Evolutionary conservation across 2,888 invertebrate genomes (phyloP), one percentile per base, ranked within the genome.

Genomic region (Mystacides longicornis): DNA sequence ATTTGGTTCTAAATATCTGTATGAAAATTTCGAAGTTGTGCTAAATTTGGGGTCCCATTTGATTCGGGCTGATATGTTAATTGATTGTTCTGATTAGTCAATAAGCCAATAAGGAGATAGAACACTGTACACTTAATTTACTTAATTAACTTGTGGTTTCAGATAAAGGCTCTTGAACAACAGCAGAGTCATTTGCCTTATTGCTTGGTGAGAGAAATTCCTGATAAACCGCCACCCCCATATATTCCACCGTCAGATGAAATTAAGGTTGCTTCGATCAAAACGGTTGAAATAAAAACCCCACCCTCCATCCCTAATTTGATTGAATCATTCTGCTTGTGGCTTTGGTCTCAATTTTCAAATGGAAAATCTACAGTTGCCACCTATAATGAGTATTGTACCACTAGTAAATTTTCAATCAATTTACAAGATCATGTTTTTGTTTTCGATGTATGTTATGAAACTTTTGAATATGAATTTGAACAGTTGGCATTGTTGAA

Each of bases 221-320:
- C 60, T 11, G 60, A 60, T 20, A 60, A 60, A 46, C 60, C 60
- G n/a, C 60, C 60, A 3, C 60, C 60, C 14, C 60, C 60, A 3
- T 60, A 60, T 23, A 60, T 58, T n/a, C 60, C 60, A 5, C 60
- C 60, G 16, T 43, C 54, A 16, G 60, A 60, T 45, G 58, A 58
- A 22, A 16, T 45, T 16, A 58, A 60, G 20, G 27, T 27, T 16
- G 11, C 49, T 45, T n/a, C 22, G 31, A 48, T 18, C 16, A 18
- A 23, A 20, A 22, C 27, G 4, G 37, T 20, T 53, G 18, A 49
- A 4, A 23, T 14, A n/a, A 49, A 51, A 37, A 46, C 49, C 7
- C 48, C 20, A 14, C 45, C 45, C 3, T 19, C n/a, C 19, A 43
- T 27, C 18, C 19, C 43, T 20, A 46, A 27, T 22, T 45, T 50